Percentiles rank a stretch among this genome's conserved stretches.
Conservation (phyloP, 2,888 invertebrate genomes). For the Gerris lacustris region DNA sequence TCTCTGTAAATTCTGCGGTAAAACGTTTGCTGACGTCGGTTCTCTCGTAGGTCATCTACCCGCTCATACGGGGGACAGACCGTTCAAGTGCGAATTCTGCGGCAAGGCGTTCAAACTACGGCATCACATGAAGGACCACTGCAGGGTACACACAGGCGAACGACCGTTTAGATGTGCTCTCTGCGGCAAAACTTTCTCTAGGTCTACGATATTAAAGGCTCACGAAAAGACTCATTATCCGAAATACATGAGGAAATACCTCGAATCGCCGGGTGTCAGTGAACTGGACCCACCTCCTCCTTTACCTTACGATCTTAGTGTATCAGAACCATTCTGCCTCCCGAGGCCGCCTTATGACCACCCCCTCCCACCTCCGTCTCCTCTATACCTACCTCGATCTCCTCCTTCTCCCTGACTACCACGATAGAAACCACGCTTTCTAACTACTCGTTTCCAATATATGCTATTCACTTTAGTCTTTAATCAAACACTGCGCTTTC, state of each 20-base stretch:
- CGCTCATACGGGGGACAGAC: slow-evolving; percentile 78
- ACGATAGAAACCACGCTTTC: slow-evolving; percentile 14
- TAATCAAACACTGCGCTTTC: background rate
- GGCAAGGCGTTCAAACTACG: slow-evolving; percentile 85
- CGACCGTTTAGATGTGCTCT: slow-evolving; percentile 77
- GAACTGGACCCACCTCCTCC: slow-evolving; percentile 44
- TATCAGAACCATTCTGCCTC: slow-evolving; percentile 28
- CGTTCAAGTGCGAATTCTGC: slow-evolving; percentile 87
- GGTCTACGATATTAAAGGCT: slow-evolving; percentile 80
- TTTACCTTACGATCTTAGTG: slow-evolving; percentile 32
- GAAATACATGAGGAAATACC: slow-evolving; percentile 78
- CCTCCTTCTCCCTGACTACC: slow-evolving; percentile 30
- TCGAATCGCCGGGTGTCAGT: slow-evolving; percentile 58
- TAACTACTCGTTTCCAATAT: slow-evolving; percentile 16
- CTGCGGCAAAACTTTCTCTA: slow-evolving; percentile 82
- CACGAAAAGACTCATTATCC: slow-evolving; percentile 89
- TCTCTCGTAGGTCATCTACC: slow-evolving; percentile 77
- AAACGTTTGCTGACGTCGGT: slow-evolving; percentile 81
- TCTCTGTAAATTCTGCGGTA: slow-evolving; percentile 83
- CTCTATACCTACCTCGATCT: slow-evolving; percentile 25
- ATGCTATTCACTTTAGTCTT: slow-evolving; percentile 19
- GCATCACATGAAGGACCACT: slow-evolving; percentile 90
- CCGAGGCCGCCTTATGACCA: slow-evolving; percentile 25
- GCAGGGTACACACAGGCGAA: slow-evolving; percentile 83
- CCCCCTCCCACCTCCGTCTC: slow-evolving; percentile 22